A percentile compares a stretch with the other conserved stretches of the same genome.
Conservation (phyloP, 2,113 vertebrate species). For the Hypocryptadius cinnamomeus region DNA sequence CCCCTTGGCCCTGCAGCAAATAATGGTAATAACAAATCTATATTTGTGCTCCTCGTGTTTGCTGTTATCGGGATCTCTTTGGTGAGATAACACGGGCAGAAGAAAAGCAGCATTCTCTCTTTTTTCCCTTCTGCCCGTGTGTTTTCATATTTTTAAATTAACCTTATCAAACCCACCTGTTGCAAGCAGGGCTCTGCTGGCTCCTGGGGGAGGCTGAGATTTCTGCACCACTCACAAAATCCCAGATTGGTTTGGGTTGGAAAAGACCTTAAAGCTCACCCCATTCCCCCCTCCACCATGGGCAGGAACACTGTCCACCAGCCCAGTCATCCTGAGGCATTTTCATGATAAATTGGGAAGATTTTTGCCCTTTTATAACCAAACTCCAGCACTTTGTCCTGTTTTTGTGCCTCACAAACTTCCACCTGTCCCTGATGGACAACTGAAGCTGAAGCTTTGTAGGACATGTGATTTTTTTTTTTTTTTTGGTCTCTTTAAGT, state of each 20-base stretch:
- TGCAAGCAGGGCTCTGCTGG: not conserved
- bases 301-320: not conserved
- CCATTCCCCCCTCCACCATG: not conserved
- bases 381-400: not conserved
- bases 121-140: not conserved
- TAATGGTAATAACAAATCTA: not conserved
- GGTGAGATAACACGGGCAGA: not conserved
- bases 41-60: not conserved
- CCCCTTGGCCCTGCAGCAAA: not conserved
- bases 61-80: conserved; percentile 1
- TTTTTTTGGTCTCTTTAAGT: not conserved
- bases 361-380: not conserved
- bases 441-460: not conserved
- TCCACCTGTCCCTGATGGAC: not conserved
- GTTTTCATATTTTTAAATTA: conserved; percentile 18
- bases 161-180: not conserved
- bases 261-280: not conserved
- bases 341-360: not conserved
- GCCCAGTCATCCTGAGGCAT: not conserved
- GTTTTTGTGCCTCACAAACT: not conserved
- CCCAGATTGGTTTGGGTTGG: not conserved
- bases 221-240: not conserved
- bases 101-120: not conserved
- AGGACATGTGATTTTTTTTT: not conserved
- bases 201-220: not conserved